phyloP scores from a whole-genome alignment of 2,888 invertebrate genomes.

The Pharmacophagus antenor region DNA sequence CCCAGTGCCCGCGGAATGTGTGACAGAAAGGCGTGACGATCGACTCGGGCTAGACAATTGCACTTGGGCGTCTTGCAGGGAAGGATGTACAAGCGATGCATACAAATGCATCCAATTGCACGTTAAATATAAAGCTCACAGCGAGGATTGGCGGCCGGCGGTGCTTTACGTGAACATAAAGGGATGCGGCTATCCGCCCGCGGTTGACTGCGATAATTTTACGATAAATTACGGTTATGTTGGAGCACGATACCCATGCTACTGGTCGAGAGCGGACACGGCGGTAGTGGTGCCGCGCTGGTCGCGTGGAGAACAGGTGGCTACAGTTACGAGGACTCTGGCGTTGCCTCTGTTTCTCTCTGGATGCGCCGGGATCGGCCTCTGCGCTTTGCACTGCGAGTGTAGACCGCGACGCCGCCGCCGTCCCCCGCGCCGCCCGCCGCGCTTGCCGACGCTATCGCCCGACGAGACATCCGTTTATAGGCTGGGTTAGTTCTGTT shows the following conservation, averaged over 20 bases:
- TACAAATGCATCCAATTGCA: slow-evolving; percentile 85
- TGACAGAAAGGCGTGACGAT: slow-evolving; percentile 86
- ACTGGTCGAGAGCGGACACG: slow-evolving; percentile 88
- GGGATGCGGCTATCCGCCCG: slow-evolving; percentile 91
- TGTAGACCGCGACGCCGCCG: slow-evolving; percentile 87
- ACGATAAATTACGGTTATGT: slow-evolving; percentile 85
- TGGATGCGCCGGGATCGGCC: slow-evolving; percentile 89
- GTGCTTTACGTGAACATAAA: slow-evolving; percentile 89
- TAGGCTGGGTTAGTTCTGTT: slow-evolving; percentile 57
- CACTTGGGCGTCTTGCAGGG: slow-evolving; percentile 89
- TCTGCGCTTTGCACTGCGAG: slow-evolving; percentile 93
- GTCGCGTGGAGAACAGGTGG: slow-evolving; percentile 90
- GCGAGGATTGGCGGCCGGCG: slow-evolving; percentile 79
- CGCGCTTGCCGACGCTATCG: slow-evolving; percentile 79
- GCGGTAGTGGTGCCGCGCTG: slow-evolving; percentile 92
- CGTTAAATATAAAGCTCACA: slow-evolving; percentile 80
- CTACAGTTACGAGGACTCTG: slow-evolving; percentile 90
- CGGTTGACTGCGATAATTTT: slow-evolving; percentile 88
- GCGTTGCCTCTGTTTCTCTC: slow-evolving; percentile 92
- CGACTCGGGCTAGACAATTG: slow-evolving; percentile 88
- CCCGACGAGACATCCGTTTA: slow-evolving; percentile 79
- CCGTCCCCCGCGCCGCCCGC: slow-evolving; percentile 83
- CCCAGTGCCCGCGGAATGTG: slow-evolving; percentile 86
- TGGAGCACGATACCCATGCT: slow-evolving; percentile 84
- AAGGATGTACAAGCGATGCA: slow-evolving; percentile 90